Evolutionary conservation across 2,888 invertebrate species (phyloP).

Genomic region (Caprella mutica): DNA sequence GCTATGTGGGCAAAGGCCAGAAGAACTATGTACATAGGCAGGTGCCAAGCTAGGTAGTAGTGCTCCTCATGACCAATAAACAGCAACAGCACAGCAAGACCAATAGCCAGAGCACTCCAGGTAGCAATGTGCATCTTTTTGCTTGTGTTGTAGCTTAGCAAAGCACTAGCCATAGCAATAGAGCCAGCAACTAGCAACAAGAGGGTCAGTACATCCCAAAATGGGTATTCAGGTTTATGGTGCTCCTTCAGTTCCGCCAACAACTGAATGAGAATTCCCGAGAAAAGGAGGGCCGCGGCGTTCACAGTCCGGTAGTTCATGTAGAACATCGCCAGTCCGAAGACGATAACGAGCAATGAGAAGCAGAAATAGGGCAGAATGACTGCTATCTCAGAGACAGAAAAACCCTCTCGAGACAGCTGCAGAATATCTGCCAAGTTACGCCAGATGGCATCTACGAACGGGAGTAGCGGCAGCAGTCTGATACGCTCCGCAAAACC

Average conservation of each 20-base stretch:
- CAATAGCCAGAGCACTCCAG: background rate
- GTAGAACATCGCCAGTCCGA: background rate
- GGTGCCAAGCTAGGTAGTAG: conserved; percentile 5
- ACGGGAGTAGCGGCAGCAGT: background rate
- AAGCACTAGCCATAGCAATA: no score
- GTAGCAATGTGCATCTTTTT: no score
- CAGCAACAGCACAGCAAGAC: background rate
- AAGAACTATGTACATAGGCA: background rate
- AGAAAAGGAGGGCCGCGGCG: background rate
- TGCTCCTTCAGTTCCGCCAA: background rate
- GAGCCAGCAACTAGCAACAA: no score
- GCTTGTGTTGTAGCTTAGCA: no score
- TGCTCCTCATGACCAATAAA: background rate
- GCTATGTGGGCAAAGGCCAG: background rate
- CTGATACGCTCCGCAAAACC: background rate
- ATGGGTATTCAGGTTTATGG: background rate
- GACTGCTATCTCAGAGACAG: background rate
- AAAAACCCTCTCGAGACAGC: background rate
- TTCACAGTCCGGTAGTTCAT: background rate
- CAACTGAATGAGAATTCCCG: background rate
- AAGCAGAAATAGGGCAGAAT: background rate
- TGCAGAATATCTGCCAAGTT: background rate
- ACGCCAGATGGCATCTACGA: background rate
- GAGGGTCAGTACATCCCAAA: background rate
- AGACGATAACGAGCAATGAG: background rate